Conservation (phyloP, 1,140 invertebrate genomes). For the Tribolium castaneum region DNA sequence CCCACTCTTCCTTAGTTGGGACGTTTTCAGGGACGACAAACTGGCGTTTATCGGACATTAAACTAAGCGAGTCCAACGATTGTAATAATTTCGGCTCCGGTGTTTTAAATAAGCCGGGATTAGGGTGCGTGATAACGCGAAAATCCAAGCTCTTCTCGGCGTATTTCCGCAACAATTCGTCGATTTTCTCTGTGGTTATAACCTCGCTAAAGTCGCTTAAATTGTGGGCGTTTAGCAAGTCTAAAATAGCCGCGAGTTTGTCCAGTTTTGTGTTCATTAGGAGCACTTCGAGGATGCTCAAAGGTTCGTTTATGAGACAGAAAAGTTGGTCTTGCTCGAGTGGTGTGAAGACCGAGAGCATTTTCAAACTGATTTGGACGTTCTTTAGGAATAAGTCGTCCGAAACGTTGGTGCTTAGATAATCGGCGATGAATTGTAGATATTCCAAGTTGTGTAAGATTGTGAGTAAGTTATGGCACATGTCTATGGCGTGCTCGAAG, state of each 20-base stretch:
- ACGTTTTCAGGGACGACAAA: conserved; percentile 75
- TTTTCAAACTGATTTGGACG: conserved; percentile 69
- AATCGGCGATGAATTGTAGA: conserved; percentile 72
- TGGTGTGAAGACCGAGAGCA: conserved; percentile 69
- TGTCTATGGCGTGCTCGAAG: conserved; percentile 66
- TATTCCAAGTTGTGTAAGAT: conserved; percentile 72
- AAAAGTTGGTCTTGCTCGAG: conserved; percentile 70
- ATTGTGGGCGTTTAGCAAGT: conserved; percentile 56
- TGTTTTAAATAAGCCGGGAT: conserved; percentile 63
- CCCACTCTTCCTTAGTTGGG: conserved; percentile 76
- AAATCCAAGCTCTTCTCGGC: conserved; percentile 79
- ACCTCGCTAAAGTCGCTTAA: conserved; percentile 58
- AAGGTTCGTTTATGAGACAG: conserved; percentile 73
- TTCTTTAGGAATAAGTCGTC: conserved; percentile 67
- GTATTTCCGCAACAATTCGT: conserved; percentile 75
- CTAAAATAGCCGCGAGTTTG: conserved; percentile 69
- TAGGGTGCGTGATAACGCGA: conserved; percentile 67
- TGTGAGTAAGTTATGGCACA: conserved; percentile 72
- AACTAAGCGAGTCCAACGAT: conserved; percentile 68
- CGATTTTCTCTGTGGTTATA: conserved; percentile 69
- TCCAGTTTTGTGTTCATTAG: conserved; percentile 82
- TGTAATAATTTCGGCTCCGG: conserved; percentile 64
- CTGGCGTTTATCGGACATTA: conserved; percentile 66
- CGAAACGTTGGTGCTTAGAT: conserved; percentile 66
- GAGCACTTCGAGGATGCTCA: conserved; percentile 78